phyloP scores from a whole-genome alignment of 2,797 vertebrate genomes.

The Xenops minutus region DNA sequence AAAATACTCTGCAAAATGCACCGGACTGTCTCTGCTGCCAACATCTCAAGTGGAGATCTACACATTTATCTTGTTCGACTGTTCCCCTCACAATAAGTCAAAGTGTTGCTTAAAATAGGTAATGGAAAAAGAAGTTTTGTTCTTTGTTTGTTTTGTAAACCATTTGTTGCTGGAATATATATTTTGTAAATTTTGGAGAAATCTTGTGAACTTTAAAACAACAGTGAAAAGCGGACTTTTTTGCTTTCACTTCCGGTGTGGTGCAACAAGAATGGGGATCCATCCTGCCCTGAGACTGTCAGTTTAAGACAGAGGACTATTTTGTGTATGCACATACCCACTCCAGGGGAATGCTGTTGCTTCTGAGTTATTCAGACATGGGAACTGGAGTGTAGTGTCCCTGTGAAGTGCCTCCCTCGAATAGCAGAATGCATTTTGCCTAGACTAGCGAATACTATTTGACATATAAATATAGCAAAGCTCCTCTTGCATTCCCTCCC shows the following conservation, averaged over 20 bases:
- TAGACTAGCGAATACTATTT: conserved; percentile 33
- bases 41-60: conserved; percentile 4
- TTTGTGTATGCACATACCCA: neutral
- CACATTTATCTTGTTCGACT: neutral
- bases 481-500: neutral
- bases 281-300: neutral
- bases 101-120: conserved; percentile 47
- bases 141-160: neutral
- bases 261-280: neutral
- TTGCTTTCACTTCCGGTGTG: neutral
- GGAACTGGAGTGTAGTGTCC: neutral
- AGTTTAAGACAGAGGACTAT: neutral
- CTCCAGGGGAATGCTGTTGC: neutral
- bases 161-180: conserved; percentile 2
- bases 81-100: neutral
- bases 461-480: conserved; percentile 55
- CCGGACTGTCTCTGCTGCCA: conserved; percentile 10
- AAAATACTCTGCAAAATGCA: conserved; percentile 32
- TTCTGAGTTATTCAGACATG: conserved; percentile 1
- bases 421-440: neutral
- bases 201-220: neutral
- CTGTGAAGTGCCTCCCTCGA: neutral
- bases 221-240: neutral
- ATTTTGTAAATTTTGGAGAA: neutral
- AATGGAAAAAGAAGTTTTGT: neutral